These are phyloP conservation scores for Andrena dorsata DNA, from an alignment of 2,888 invertebrate genomes.

Conservation along the genomic window DNA sequence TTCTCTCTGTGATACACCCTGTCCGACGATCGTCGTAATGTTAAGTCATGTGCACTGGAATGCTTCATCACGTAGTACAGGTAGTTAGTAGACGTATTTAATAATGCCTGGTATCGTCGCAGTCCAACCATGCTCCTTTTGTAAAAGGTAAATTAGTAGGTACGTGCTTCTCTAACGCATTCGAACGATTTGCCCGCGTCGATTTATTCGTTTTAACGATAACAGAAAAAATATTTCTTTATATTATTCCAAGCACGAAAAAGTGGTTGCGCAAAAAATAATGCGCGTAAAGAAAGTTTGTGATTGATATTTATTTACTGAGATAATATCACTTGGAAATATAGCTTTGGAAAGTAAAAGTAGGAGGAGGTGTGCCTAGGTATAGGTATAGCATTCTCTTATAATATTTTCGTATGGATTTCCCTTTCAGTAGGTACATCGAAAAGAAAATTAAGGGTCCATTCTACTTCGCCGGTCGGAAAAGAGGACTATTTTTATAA, in stretches of 20 bases:
- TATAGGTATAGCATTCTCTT: too few relatives aligned
- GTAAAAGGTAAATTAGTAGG: conserved; percentile 28
- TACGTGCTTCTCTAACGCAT: conserved; percentile 9
- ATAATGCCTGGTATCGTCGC: conserved; percentile 65
- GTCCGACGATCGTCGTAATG: conserved; percentile 69
- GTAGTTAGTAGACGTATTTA: conserved; percentile 83
- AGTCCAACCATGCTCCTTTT: conserved; percentile 40
- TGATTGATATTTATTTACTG: too few relatives aligned
- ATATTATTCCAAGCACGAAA: neutral
- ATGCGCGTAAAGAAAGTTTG: too few relatives aligned
- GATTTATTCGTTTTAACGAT: conserved; percentile 13
- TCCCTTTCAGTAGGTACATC: too few relatives aligned
- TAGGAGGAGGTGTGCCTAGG: too few relatives aligned
- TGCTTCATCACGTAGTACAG: conserved; percentile 81
- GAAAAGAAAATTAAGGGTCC: too few relatives aligned
- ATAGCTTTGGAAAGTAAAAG: too few relatives aligned
- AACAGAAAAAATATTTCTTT: neutral
- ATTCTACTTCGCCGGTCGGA: too few relatives aligned
- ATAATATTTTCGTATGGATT: too few relatives aligned
- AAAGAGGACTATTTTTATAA: too few relatives aligned
- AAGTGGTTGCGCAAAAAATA: neutral
- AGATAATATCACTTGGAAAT: too few relatives aligned
- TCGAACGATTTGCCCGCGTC: neutral
- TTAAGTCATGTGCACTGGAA: conserved; percentile 83
- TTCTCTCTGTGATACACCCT: conserved; percentile 59